Base-by-base conservation (phyloP, 2,113 vertebrate species). In the Lates calcarifer region DNA sequence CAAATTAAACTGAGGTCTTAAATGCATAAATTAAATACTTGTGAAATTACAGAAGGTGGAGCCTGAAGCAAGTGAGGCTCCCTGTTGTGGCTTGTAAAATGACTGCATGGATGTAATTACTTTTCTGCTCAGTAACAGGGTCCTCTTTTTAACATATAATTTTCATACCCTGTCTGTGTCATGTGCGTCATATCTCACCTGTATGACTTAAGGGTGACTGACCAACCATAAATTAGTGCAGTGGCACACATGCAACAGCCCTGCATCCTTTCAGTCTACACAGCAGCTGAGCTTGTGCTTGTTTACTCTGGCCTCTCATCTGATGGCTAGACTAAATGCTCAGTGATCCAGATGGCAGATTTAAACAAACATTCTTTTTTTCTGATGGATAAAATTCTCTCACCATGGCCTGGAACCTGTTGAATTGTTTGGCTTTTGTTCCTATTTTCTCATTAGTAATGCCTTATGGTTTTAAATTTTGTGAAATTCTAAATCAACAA, bases 361-460 rank as follows among this genome's bases (percentile, higher is more conserved):
- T 58, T 83, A 68, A 81, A 68, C 74, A 89, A 85, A 75, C 53
- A 73, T 29, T 71, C 55, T 13, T 13, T 41, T 41, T 41, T 41
- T 57, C 6, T 29, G 18, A 67, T 65, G 51, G 61, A 65, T 60
- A 73, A 77, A 74, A 61, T n/a, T 39, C 61, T 29, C 43, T 70
- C 24, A 55, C 79, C n/a, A 33, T 24, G 29, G 22, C 0, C 14
- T 61, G 61, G 58, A 89, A 81, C 71, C 61, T 58, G 72, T 82
- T 86, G 74, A 81, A 43, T 65, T 33, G 7, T 47, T 79, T 78
- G 57, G 37, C 80, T 75, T 90, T 90, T 82, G 78, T 81, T 85
- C 45, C 24, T 0, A 33, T 81, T 81, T 69, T 45, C 70, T 86
- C 79, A 92, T 91, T 85, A 91, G 79, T 63, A n/a, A 84, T 51